A percentile compares a stretch with the other conserved stretches of the same genome.
Evolutionary conservation across 2,888 invertebrate species (phyloP).

Genomic region (Philereme vetulata): DNA sequence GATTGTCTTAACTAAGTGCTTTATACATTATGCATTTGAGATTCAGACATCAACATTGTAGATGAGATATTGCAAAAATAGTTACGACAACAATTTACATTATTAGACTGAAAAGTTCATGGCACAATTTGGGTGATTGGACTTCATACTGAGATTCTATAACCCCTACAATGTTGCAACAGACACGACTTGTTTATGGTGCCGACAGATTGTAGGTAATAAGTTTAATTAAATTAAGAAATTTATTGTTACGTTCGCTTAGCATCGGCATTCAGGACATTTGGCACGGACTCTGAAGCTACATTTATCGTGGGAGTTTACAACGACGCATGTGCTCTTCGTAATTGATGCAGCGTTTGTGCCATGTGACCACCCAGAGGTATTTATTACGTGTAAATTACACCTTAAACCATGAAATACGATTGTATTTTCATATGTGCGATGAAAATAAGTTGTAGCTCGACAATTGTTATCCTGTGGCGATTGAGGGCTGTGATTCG

Average conservation of each 20-base stretch:
- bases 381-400: slow-evolving; percentile 33
- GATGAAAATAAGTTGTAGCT: slow-evolving; percentile 25
- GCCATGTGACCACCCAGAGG: slow-evolving; percentile 32
- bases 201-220: slow-evolving; percentile 48
- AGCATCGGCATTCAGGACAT: slow-evolving; percentile 51
- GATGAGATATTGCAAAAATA: background rate
- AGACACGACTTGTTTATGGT: slow-evolving; percentile 52
- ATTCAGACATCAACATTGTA: too few species aligned
- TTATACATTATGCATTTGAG: too few species aligned
- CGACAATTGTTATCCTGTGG: slow-evolving; percentile 7
- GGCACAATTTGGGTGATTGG: slow-evolving; percentile 39
- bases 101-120: slow-evolving; percentile 18
- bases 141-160: slow-evolving; percentile 26
- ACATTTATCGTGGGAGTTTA: slow-evolving; percentile 18
- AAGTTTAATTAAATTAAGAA: slow-evolving; percentile 72
- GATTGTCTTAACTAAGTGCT: too few species aligned
- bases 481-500: slow-evolving; percentile 10
- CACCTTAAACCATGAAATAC: slow-evolving; percentile 10
- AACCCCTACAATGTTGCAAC: slow-evolving; percentile 47
- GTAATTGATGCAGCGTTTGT: slow-evolving; percentile 30
- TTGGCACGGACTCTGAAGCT: slow-evolving; percentile 49
- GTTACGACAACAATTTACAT: slow-evolving; percentile 9
- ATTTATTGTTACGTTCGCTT: slow-evolving; percentile 59
- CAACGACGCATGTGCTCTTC: slow-evolving; percentile 20
- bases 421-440: slow-evolving; percentile 17